Percentiles rank a stretch among this genome's conserved stretches.
These are phyloP conservation scores for Parasteatoda tepidariorum DNA, from an alignment of 1,140 invertebrate species.

Conservation along the genomic window DNA sequence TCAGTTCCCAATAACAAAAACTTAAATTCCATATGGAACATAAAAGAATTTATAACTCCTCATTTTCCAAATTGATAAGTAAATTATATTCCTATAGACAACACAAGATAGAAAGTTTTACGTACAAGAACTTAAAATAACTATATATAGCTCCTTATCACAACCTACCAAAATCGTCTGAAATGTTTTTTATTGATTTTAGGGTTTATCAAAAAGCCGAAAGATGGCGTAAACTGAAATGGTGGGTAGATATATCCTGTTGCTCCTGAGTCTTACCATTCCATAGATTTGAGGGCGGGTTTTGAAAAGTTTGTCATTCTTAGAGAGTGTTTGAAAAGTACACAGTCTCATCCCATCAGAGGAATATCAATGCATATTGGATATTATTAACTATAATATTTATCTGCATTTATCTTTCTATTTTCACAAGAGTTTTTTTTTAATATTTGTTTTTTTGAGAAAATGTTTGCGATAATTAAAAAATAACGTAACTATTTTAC, in stretches of 20 bases:
- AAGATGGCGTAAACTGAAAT: background rate
- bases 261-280: background rate
- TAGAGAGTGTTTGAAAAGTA: background rate
- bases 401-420: background rate
- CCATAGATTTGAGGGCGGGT: background rate
- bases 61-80: no score
- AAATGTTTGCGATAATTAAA: background rate
- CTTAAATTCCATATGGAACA: no score
- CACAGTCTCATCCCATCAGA: background rate
- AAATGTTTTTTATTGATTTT: conserved; percentile 39
- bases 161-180: no score
- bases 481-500: background rate
- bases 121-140: no score
- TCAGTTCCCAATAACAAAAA: no score
- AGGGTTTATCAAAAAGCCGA: background rate
- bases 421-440: background rate
- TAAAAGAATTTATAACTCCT: no score
- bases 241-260: background rate
- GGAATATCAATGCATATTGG: background rate
- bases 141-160: no score
- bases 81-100: no score
- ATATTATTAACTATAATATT: background rate
- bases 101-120: no score
- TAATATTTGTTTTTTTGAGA: background rate
- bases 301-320: background rate